These are phyloP conservation scores for Willowsia nigromaculata DNA, from an alignment of 2,888 invertebrate species.

Conservation along the genomic window DNA sequence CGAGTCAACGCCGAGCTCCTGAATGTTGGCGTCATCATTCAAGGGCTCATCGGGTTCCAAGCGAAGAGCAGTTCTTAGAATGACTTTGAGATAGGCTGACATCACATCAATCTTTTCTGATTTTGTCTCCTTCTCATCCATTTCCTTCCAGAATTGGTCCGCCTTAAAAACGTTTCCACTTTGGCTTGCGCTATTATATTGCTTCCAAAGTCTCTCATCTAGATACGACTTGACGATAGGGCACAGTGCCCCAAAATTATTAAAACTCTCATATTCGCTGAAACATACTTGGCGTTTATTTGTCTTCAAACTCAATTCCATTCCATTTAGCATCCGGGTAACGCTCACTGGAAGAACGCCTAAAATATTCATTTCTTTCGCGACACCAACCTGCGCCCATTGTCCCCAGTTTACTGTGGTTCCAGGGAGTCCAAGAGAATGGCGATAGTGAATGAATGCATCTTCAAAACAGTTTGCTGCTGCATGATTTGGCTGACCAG, in stretches of 20 bases:
- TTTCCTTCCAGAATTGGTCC: constrained; percentile 28
- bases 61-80: background rate
- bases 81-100: background rate
- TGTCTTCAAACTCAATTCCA: constrained; percentile 43
- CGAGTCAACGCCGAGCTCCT: constrained; percentile 62
- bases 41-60: constrained; percentile 9
- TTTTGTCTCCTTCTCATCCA: background rate
- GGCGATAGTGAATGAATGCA: background rate
- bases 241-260: background rate
- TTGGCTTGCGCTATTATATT: background rate
- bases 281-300: constrained; percentile 22
- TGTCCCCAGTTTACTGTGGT: constrained; percentile 34
- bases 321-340: constrained; percentile 18
- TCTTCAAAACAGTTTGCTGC: constrained; percentile 21
- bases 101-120: constrained; percentile 36
- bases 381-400: constrained; percentile 24
- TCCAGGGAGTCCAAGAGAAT: background rate
- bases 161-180: background rate
- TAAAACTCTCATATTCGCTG: constrained; percentile 19
- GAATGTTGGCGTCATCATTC: constrained; percentile 16
- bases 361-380: constrained; percentile 5
- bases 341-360: background rate
- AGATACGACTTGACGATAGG: constrained; percentile 31
- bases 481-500: constrained; percentile 21
- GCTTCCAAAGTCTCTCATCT: constrained; percentile 45